A percentile compares a stretch with the other conserved stretches of the same genome.
Conservation (phyloP, 2,113 vertebrate species). For the Hypanus sabinus region DNA sequence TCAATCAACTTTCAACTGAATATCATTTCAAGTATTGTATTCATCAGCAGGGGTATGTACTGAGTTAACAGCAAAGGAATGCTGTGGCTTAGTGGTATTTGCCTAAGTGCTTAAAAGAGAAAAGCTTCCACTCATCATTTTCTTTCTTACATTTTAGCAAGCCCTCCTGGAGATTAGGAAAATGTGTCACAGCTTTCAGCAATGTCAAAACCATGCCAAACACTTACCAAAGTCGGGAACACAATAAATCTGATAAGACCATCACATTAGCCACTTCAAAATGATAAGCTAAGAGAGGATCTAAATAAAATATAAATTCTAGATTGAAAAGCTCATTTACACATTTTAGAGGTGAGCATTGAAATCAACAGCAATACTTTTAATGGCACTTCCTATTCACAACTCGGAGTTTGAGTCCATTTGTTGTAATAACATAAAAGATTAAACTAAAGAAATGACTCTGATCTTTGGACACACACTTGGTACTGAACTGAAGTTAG, state of each 20-base stretch:
- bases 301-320: neutral
- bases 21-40: neutral
- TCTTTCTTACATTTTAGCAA: neutral
- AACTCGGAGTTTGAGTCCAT: neutral
- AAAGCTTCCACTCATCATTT: neutral
- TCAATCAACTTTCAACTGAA: neutral
- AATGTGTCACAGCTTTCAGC: neutral
- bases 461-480: neutral
- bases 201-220: neutral
- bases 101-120: neutral
- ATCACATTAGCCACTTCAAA: neutral
- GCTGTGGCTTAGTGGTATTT: conserved; percentile 1
- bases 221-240: neutral
- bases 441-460: neutral
- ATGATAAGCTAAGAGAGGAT: neutral
- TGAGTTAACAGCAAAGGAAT: conserved; percentile 9
- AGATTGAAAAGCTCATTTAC: neutral
- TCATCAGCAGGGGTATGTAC: conserved; percentile 6
- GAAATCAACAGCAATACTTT: neutral
- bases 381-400: neutral
- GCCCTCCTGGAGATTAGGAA: neutral
- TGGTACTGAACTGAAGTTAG: neutral
- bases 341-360: neutral
- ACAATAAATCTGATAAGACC: neutral
- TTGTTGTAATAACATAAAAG: neutral